These are phyloP conservation scores for Etheostoma spectabile DNA, from an alignment of 2,113 vertebrate genomes.

Conservation along the genomic window DNA sequence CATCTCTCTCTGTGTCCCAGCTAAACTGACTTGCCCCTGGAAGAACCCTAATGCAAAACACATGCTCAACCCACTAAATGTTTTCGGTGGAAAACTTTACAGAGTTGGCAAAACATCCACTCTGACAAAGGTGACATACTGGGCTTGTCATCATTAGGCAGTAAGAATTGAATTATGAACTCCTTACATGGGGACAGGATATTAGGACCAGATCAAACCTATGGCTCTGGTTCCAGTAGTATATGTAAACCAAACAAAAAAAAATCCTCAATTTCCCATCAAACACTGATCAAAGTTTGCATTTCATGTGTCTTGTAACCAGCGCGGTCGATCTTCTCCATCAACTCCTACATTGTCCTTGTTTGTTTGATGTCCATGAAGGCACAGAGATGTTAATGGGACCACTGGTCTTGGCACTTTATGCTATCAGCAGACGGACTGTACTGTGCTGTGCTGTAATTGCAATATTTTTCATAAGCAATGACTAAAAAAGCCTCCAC, in stretches of 20 bases:
- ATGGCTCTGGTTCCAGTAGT: slow-evolving; percentile 28
- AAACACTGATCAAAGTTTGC: slow-evolving; percentile 18
- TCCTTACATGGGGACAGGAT: slow-evolving; percentile 24
- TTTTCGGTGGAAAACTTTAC: slow-evolving; percentile 43
- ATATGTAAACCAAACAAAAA: slow-evolving; percentile 23
- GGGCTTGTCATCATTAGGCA: slow-evolving; percentile 53
- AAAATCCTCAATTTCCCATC: background rate
- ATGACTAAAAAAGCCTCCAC: slow-evolving; percentile 4
- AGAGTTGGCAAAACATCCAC: slow-evolving; percentile 26
- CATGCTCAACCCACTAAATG: slow-evolving; percentile 44
- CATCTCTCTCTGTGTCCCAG: slow-evolving; percentile 52
- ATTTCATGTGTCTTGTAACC: background rate
- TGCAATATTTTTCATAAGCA: slow-evolving; percentile 29
- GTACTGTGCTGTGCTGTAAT: slow-evolving; percentile 18
- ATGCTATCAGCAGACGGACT: slow-evolving; percentile 27
- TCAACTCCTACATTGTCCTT: background rate
- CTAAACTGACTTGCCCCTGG: slow-evolving; percentile 40
- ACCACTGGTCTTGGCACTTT: slow-evolving; percentile 2
- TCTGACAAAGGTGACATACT: slow-evolving; percentile 54
- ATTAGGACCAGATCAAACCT: slow-evolving; percentile 54
- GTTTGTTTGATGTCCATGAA: slow-evolving; percentile 34
- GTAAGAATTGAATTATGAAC: slow-evolving; percentile 48
- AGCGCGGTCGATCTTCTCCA: too few relatives aligned
- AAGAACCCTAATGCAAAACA: slow-evolving; percentile 45
- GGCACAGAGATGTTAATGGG: slow-evolving; percentile 19